Evolutionary conservation across 2,888 invertebrate genomes (phyloP).

Genomic region (Dyspetes luteomarginatus): DNA sequence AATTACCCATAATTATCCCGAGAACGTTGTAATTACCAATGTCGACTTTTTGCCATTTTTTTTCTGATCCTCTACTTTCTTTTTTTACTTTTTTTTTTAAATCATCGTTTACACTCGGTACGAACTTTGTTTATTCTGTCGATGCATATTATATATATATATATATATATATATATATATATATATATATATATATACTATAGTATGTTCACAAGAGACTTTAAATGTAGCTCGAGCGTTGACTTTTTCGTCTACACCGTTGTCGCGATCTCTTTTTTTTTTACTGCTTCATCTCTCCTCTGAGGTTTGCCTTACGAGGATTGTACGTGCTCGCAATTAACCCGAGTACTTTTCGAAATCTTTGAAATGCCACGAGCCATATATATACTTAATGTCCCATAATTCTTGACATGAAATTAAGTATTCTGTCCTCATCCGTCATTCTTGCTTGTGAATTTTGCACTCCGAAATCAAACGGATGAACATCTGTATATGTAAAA

Average conservation of each 20-base stretch:
- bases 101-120: background rate
- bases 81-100: conserved; percentile 16
- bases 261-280: conserved; percentile 10
- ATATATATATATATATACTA: too few species aligned
- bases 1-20: conserved; percentile 29
- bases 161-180: too few species aligned
- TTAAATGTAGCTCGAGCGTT: too few species aligned
- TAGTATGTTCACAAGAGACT: too few species aligned
- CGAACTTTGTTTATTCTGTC: background rate
- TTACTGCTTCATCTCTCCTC: background rate
- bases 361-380: conserved; percentile 45
- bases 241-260: too few species aligned
- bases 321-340: conserved; percentile 1
- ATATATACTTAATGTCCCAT: conserved; percentile 7
- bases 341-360: conserved; percentile 33
- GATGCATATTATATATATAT: too few species aligned
- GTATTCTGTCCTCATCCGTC: conserved; percentile 34
- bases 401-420: conserved; percentile 17
- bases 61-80: background rate
- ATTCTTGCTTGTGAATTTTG: background rate
- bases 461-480: conserved; percentile 15
- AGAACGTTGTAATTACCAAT: conserved; percentile 38
- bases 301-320: conserved; percentile 5
- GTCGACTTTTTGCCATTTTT: conserved; percentile 10
- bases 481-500: conserved; percentile 14